A percentile compares a stretch with the other conserved stretches of the same genome.
Evolutionary conservation across 2,797 vertebrate genomes (phyloP).

Genomic region (Mus minutoides): DNA sequence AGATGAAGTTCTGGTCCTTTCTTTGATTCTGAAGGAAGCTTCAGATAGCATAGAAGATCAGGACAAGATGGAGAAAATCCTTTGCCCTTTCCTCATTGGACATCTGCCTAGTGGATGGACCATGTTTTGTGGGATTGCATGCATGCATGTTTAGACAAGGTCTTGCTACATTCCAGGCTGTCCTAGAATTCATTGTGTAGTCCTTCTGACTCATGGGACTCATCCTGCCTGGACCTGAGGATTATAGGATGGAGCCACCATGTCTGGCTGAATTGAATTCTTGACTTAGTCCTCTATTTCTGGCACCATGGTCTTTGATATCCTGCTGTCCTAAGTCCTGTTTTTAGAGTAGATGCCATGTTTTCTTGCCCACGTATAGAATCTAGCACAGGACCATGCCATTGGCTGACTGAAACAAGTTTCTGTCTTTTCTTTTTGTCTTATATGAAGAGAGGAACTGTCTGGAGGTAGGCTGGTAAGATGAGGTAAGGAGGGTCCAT

Average conservation of each 20-base stretch:
- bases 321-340: not conserved
- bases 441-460: not conserved
- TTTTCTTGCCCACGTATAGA: not conserved
- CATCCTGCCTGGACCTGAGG: not conserved
- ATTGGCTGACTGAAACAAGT: not conserved
- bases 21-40: not conserved
- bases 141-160: not conserved
- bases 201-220: not conserved
- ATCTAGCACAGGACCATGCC: not conserved
- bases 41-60: not conserved
- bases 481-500: not conserved
- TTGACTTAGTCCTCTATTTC: not conserved
- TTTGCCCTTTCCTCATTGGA: not conserved
- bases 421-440: constrained; percentile 26
- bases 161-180: not conserved
- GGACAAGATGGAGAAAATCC: not conserved
- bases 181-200: not conserved
- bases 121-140: not conserved
- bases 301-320: not conserved
- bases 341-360: not conserved
- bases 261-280: not conserved
- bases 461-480: not conserved
- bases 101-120: not conserved
- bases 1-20: not conserved
- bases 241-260: not conserved